phyloP scores from a whole-genome alignment of 2,888 invertebrate genomes.

The Lacanobia oleracea region DNA sequence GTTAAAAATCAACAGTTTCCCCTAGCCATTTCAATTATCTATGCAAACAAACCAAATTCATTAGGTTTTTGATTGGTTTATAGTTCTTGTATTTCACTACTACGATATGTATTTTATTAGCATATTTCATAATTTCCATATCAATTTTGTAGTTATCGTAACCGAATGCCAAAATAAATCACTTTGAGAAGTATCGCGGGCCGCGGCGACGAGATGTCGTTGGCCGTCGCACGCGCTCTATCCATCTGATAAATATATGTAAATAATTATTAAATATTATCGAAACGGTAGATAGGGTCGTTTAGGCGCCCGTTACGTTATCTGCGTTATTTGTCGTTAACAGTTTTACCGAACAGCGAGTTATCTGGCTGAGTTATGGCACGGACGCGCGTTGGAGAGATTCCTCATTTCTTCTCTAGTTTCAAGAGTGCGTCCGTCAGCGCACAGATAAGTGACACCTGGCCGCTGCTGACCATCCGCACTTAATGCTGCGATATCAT shows the following conservation, averaged over 20 bases:
- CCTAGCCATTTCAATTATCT: conserved; percentile 41
- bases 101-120: conserved; percentile 58
- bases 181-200: conserved; percentile 70
- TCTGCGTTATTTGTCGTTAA: conserved; percentile 89
- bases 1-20: conserved; percentile 25
- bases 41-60: conserved; percentile 57
- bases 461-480: conserved; percentile 64
- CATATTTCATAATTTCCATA: conserved; percentile 68
- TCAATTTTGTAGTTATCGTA: conserved; percentile 68
- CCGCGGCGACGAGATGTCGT: conserved; percentile 77
- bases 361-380: conserved; percentile 88
- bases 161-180: conserved; percentile 78
- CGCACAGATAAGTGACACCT: conserved; percentile 76
- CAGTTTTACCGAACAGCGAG: conserved; percentile 82
- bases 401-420: conserved; percentile 80
- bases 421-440: conserved; percentile 79
- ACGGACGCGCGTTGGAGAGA: conserved; percentile 72
- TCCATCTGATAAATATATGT: conserved; percentile 88
- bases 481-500: conserved; percentile 66
- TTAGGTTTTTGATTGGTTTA: conserved; percentile 60
- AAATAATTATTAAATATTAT: conserved; percentile 90
- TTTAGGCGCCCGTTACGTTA: conserved; percentile 88
- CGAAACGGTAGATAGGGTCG: conserved; percentile 85
- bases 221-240: conserved; percentile 79
- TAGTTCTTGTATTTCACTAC: conserved; percentile 54